Percentiles rank a stretch among this genome's conserved stretches.
These are phyloP conservation scores for Eidolon dupreanum DNA, from an alignment of 2,797 vertebrate species.

Conservation along the genomic window DNA sequence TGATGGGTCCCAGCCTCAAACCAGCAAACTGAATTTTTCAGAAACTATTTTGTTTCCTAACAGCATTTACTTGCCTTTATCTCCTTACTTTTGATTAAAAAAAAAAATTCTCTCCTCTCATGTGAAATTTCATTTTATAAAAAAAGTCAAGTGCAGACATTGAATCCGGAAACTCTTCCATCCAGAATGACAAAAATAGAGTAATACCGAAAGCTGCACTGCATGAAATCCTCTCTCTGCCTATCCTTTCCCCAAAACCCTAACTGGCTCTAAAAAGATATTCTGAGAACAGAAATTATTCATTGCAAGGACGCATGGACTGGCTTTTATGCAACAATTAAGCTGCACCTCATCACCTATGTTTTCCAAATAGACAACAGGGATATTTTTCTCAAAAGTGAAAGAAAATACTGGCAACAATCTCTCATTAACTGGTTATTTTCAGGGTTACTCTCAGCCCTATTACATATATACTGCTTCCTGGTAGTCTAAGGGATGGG, in stretches of 20 bases:
- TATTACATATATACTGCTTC: not conserved
- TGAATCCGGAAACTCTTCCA: constrained; percentile 63
- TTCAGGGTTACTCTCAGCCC: not conserved
- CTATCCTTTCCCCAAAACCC: not conserved
- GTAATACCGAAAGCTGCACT: not conserved
- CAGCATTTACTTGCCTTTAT: constrained; percentile 68
- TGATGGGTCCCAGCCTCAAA: constrained; percentile 28
- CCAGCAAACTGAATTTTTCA: constrained; percentile 35
- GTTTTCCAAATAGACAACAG: constrained; percentile 59
- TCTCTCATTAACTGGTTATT: constrained; percentile 46
- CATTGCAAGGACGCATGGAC: not conserved
- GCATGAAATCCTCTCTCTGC: not conserved
- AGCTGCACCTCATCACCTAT: constrained; percentile 5
- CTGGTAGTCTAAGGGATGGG: not conserved
- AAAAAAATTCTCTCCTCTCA: constrained; percentile 20
- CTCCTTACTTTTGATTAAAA: constrained; percentile 1
- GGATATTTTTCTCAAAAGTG: constrained; percentile 70
- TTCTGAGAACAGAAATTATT: constrained; percentile 19
- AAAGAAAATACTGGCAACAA: constrained; percentile 33
- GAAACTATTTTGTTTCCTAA: constrained; percentile 73
- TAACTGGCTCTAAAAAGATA: constrained; percentile 55
- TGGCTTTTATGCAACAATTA: not conserved
- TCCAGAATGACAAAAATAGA: constrained; percentile 62
- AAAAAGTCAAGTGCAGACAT: constrained; percentile 41
- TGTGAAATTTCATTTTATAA: constrained; percentile 71